A percentile compares a stretch with the other conserved stretches of the same genome.
These are phyloP conservation scores for Megalopta genalis DNA, from an alignment of 1,140 invertebrate genomes.

Conservation along the genomic window DNA sequence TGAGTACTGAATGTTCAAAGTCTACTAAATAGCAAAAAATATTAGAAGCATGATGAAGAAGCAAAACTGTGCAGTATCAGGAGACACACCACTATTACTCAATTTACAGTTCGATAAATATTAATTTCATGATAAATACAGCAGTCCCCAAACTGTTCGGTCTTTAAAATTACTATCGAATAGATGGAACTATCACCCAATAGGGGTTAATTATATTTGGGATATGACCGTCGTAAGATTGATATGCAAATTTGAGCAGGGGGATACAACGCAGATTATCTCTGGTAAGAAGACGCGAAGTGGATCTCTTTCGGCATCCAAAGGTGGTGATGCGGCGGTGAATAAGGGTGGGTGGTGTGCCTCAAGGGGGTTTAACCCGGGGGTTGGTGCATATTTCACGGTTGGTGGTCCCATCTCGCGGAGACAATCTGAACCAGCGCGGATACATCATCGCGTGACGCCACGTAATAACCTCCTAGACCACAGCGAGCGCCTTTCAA, in stretches of 20 bases:
- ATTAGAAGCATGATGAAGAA: no score
- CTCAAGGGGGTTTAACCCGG: conserved; percentile 73
- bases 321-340: conserved; percentile 74
- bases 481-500: conserved; percentile 73
- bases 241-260: conserved; percentile 26
- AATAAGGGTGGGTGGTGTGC: conserved; percentile 69
- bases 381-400: conserved; percentile 80
- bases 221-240: background rate
- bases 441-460: conserved; percentile 80
- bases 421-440: conserved; percentile 79
- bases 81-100: no score
- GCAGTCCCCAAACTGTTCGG: no score
- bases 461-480: conserved; percentile 76
- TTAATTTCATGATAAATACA: no score
- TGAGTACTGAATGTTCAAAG: no score
- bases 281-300: conserved; percentile 7
- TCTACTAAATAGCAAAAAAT: no score
- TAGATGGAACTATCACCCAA: background rate
- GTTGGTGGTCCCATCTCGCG: conserved; percentile 79
- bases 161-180: background rate
- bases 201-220: conserved; percentile 15
- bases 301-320: conserved; percentile 59
- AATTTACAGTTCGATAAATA: no score
- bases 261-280: background rate
- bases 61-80: no score